Conservation (phyloP, 2,113 vertebrate species). For the Alexandromys fortis region DNA sequence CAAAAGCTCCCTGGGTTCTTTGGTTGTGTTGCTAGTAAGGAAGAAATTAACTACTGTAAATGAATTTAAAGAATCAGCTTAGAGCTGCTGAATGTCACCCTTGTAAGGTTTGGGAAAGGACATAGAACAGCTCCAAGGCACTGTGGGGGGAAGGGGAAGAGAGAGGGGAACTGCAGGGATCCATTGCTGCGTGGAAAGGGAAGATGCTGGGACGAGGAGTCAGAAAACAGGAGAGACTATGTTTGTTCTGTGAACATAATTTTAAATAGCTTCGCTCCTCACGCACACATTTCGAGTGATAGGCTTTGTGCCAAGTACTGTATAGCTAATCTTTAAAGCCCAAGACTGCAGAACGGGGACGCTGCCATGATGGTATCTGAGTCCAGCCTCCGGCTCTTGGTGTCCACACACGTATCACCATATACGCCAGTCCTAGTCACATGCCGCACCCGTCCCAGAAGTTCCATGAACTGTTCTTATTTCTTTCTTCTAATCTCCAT, state of each 20-base stretch:
- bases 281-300: background rate
- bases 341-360: background rate
- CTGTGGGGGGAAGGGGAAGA: background rate
- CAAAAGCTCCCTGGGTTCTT: background rate
- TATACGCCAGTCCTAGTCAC: background rate
- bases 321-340: background rate
- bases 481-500: background rate
- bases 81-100: background rate
- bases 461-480: background rate
- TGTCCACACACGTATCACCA: background rate
- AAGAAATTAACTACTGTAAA: slow-evolving; percentile 2
- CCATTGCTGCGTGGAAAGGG: background rate
- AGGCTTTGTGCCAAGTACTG: background rate
- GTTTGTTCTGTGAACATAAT: background rate
- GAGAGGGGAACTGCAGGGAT: background rate
- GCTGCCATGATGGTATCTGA: background rate
- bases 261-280: background rate
- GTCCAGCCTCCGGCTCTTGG: background rate
- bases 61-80: background rate
- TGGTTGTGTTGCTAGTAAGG: background rate
- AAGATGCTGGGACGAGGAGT: background rate
- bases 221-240: background rate
- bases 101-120: background rate
- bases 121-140: background rate
- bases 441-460: background rate